phyloP scores from a whole-genome alignment of 2,113 vertebrate genomes.

The Cnemophilus loriae region DNA sequence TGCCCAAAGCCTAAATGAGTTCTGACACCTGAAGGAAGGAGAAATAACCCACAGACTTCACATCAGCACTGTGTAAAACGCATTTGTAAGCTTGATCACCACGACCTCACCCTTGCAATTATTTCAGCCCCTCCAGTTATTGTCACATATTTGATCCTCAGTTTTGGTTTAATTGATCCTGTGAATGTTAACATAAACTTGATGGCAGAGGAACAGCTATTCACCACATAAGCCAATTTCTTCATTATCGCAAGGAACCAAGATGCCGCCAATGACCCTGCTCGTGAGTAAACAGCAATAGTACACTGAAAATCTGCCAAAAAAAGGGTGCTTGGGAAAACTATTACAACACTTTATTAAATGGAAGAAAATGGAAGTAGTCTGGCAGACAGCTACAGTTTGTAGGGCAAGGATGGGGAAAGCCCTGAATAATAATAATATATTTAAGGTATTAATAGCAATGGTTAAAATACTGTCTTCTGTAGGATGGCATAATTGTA shows the following conservation, averaged over 20 bases:
- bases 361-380: not conserved
- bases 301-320: not conserved
- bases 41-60: not conserved
- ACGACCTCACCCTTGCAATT: not conserved
- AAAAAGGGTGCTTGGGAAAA: not conserved
- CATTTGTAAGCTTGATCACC: not conserved
- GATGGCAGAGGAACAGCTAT: not conserved
- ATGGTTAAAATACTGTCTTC: not conserved
- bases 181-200: not conserved
- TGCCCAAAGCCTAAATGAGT: conserved; percentile 35
- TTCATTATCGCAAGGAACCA: not conserved
- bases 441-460: not conserved
- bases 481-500: not conserved
- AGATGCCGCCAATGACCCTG: not conserved
- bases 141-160: not conserved
- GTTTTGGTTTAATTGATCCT: conserved; percentile 6
- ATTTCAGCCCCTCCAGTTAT: conserved; percentile 28
- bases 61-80: not conserved
- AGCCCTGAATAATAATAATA: not conserved
- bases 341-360: not conserved
- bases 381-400: not conserved
- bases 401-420: not conserved
- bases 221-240: not conserved
- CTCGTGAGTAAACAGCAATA: not conserved
- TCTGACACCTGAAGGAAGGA: conserved; percentile 24